These are phyloP conservation scores for Ceraclea dissimilis DNA, from an alignment of 2,888 invertebrate genomes.

Conservation along the genomic window DNA sequence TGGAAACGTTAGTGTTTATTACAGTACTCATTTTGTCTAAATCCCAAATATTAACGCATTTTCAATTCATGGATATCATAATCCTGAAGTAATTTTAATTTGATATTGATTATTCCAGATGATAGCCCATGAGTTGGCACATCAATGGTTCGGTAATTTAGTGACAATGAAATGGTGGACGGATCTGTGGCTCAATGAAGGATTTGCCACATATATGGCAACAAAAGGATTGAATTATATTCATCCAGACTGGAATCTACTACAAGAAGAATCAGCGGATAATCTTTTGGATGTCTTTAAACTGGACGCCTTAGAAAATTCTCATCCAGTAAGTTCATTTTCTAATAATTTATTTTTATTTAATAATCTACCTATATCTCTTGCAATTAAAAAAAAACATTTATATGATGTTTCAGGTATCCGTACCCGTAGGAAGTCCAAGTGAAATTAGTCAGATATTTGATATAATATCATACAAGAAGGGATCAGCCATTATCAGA, in stretches of 20 bases:
- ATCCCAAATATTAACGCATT: too few relatives aligned
- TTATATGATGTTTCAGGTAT: conserved; percentile 38
- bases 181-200: conserved; percentile 72
- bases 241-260: conserved; percentile 59
- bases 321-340: conserved; percentile 65
- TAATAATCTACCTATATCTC: too few relatives aligned
- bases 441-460: conserved; percentile 77
- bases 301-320: conserved; percentile 65
- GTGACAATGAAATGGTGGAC: conserved; percentile 83
- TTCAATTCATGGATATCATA: too few relatives aligned
- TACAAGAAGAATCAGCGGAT: conserved; percentile 49
- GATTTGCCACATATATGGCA: conserved; percentile 64
- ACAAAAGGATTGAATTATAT: conserved; percentile 51
- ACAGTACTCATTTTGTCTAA: too few relatives aligned
- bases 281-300: conserved; percentile 54
- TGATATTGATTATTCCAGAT: conserved; percentile 33
- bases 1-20: conserved; percentile 48
- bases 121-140: conserved; percentile 66
- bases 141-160: conserved; percentile 77
- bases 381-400: too few relatives aligned
- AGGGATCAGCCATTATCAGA: conserved; percentile 76
- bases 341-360: too few relatives aligned
- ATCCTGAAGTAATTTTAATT: too few relatives aligned
- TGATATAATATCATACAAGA: conserved; percentile 78
- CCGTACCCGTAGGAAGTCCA: conserved; percentile 65